Conservation (phyloP, 2,113 vertebrate species). For the Hippocampus barbouri region DNA sequence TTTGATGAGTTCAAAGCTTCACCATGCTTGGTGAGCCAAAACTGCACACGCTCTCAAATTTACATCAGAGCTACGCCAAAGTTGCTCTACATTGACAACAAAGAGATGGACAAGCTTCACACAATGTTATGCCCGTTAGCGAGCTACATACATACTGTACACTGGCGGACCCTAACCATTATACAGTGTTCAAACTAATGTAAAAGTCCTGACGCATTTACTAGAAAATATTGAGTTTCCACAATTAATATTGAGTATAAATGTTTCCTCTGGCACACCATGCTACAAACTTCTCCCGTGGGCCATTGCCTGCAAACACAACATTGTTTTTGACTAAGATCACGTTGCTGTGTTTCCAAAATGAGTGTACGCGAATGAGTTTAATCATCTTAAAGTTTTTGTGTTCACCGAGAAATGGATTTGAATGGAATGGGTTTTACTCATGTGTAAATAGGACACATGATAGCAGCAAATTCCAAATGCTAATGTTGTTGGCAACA, state of each 20-base stretch:
- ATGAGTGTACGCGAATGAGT: not conserved
- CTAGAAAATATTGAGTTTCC: not conserved
- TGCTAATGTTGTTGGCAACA: not conserved
- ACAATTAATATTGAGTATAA: not conserved
- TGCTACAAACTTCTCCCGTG: not conserved
- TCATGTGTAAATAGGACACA: not conserved
- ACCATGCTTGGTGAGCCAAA: not conserved
- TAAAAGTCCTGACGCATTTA: not conserved
- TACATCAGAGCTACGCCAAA: not conserved
- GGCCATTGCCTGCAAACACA: not conserved
- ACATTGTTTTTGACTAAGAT: not conserved
- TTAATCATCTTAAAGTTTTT: not conserved
- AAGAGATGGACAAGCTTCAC: not conserved
- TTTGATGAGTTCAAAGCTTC: not conserved
- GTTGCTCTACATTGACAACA: not conserved
- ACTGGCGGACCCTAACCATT: not conserved
- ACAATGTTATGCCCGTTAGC: not conserved
- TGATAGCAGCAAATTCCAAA: not conserved
- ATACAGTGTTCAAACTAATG: not conserved
- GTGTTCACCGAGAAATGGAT: not conserved
- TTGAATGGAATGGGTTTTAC: not conserved
- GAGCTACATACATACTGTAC: not conserved
- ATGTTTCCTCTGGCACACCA: not conserved
- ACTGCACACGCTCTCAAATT: not conserved
- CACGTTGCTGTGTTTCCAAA: not conserved